Conservation (phyloP, 2,113 vertebrate genomes). For the Silurus glanis region DNA sequence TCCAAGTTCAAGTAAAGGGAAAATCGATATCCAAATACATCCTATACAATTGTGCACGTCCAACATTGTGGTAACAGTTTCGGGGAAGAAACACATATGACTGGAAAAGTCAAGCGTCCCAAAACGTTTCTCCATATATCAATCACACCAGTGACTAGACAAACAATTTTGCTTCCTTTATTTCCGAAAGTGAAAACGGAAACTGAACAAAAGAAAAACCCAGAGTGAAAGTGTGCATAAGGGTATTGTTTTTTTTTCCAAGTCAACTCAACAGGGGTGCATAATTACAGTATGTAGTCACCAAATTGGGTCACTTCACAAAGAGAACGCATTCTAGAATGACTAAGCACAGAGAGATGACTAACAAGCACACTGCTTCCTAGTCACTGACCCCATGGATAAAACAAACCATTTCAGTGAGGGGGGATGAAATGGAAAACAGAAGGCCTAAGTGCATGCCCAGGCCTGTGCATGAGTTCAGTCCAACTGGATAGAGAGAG, state of each 20-base stretch:
- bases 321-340: slow-evolving; percentile 3
- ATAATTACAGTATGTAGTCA: background rate
- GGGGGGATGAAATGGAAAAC: slow-evolving; percentile 67
- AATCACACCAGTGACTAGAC: background rate
- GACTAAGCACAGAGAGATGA: slow-evolving; percentile 31
- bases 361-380: background rate
- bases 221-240: background rate
- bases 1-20: no score
- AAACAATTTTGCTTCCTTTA: background rate
- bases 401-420: background rate
- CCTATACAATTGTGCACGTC: no score
- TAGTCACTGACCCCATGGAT: slow-evolving; percentile 45
- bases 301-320: slow-evolving; percentile 26
- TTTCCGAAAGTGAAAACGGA: background rate
- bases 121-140: no score
- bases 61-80: no score
- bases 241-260: background rate
- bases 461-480: slow-evolving; percentile 61
- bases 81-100: no score
- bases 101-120: no score
- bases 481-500: background rate
- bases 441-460: slow-evolving; percentile 71
- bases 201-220: background rate
- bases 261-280: background rate
- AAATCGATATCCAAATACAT: no score